Conservation (phyloP, 2,113 vertebrate genomes). For the Cnemophilus loriae region DNA sequence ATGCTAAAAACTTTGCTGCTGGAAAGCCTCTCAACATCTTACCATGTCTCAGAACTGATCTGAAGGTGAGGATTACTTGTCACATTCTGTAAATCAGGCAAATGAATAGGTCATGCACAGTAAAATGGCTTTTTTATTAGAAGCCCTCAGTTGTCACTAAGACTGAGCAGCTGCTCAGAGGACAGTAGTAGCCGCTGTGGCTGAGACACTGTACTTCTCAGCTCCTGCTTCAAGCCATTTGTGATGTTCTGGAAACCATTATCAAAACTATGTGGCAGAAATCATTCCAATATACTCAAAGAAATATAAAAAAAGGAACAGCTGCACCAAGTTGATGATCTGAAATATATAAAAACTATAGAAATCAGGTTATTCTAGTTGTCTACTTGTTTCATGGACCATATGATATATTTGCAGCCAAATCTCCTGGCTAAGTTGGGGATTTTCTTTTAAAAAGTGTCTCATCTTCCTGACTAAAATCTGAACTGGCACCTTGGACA, state of each 20-base stretch:
- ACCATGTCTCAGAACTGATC: neutral
- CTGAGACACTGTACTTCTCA: neutral
- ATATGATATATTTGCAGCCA: accelerated
- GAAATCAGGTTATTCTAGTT: neutral
- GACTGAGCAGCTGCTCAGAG: neutral
- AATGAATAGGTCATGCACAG: neutral
- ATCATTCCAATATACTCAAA: neutral
- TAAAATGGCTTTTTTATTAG: neutral
- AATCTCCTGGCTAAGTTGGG: neutral
- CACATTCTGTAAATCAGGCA: neutral
- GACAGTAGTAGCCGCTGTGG: neutral
- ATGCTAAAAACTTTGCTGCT: neutral
- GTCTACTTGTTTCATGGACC: neutral
- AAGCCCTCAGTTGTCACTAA: neutral
- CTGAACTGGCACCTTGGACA: neutral
- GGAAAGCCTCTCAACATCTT: neutral
- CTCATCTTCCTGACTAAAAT: neutral
- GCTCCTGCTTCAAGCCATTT: neutral
- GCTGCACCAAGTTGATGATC: neutral
- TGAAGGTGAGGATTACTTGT: neutral
- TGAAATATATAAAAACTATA: neutral
- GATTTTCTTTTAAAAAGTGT: neutral
- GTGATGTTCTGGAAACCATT: neutral
- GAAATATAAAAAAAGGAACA: neutral
- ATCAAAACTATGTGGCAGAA: neutral